Evolutionary conservation across 2,888 invertebrate genomes (phyloP), one percentile per base, ranked within the genome.

Genomic region (Catocala sponsa): DNA sequence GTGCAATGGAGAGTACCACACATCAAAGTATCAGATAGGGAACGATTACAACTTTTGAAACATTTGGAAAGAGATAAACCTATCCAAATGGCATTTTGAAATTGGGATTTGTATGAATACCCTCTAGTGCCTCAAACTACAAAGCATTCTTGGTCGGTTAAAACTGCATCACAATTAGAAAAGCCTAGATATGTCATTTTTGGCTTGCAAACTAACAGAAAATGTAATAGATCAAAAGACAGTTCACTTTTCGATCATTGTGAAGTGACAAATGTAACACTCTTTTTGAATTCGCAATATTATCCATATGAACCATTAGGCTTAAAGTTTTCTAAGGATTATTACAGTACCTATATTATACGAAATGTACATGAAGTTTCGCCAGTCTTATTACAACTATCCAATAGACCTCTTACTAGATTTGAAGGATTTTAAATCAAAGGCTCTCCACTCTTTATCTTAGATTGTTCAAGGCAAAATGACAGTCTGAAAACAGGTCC

Each of bases 21-120:
- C 12, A 50, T 64, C 15, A 73, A 72, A 63, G 69, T 75, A 5
- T 72, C 70, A 33, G 60, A 70, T 46, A 47, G 59, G 15, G 51
- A 70, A 55, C 59, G 54, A 60, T 44, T 69, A n/a, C 10, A 44
- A 11, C 47, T 71, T n/a, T 55, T 70, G 0, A 71, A 71, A 57
- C 35, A 63, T 57, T 68, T 72, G 55, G 73, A 75, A 63, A 71
- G 68, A 81, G 83, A 77, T 70, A 79, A 47, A 79, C 80, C 54
- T 62, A 81, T 55, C 72, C 83, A 62, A 68, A 74, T 69, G 48
- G 62, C 59, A 71, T 87, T 83, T 70, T 65, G 87, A 54, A 81
- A 81, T 55, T 88, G 87, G 87, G 86, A 87, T 59, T 59, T 89
- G 32, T 82, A 84, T 61, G 83, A 84, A 67, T 85, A 85, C 72